phyloP scores from a whole-genome alignment of 2,888 invertebrate species.

The Heterodera filipjevi region DNA sequence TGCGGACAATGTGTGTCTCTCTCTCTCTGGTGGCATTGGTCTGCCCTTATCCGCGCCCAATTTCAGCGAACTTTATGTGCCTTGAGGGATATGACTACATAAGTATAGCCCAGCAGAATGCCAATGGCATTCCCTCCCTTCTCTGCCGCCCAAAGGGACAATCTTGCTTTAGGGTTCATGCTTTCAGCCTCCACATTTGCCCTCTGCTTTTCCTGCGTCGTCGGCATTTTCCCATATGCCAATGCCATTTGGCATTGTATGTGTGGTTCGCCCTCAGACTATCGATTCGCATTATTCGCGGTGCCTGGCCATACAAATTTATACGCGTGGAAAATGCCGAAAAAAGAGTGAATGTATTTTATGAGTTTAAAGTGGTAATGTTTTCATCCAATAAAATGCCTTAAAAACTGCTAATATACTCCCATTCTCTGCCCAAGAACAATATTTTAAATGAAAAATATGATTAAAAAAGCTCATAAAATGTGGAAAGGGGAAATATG shows the following conservation, averaged over 20 bases:
- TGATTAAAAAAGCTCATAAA: too few relatives aligned
- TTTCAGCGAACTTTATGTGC: not conserved
- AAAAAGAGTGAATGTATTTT: too few relatives aligned
- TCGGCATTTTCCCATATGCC: slow-evolving; percentile 2
- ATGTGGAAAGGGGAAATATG: too few relatives aligned
- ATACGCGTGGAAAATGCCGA: not conserved
- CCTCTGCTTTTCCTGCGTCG: not conserved
- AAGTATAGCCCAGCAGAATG: not conserved
- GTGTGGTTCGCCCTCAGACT: not conserved
- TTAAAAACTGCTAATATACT: too few relatives aligned
- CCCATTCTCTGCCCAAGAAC: too few relatives aligned
- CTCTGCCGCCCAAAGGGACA: not conserved
- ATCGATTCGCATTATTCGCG: not conserved
- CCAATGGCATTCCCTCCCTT: not conserved
- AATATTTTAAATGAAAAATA: too few relatives aligned
- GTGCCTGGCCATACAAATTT: not conserved
- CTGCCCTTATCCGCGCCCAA: not conserved
- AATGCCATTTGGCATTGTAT: not conserved
- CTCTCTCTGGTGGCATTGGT: too few relatives aligned
- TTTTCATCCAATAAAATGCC: too few relatives aligned
- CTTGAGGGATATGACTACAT: not conserved
- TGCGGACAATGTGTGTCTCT: too few relatives aligned
- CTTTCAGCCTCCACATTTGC: not conserved
- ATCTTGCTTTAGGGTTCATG: slow-evolving; percentile 1
- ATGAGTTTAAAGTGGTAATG: too few relatives aligned